Evolutionary conservation across 53 echinoderm and acorn worm species (phyloP).

Genomic region (Paracentrotus lividus): DNA sequence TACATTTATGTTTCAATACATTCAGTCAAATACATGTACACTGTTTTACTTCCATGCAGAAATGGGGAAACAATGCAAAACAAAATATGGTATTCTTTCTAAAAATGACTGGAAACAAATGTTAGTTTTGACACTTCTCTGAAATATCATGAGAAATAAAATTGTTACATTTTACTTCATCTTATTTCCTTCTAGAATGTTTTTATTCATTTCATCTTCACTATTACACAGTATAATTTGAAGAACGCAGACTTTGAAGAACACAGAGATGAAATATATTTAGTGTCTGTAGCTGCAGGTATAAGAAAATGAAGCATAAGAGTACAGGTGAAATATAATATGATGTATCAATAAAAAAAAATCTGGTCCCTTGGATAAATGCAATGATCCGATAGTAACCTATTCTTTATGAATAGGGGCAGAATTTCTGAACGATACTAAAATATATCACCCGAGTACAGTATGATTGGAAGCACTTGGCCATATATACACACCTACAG

Average conservation of each 20-base stretch:
- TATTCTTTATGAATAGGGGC: not conserved
- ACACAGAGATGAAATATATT: too few relatives aligned
- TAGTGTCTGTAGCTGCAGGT: too few relatives aligned
- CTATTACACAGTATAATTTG: too few relatives aligned
- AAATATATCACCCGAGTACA: not conserved
- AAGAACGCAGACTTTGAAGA: too few relatives aligned
- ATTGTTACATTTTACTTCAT: not conserved
- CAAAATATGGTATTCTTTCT: not conserved
- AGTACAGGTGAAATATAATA: too few relatives aligned
- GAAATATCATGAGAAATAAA: not conserved
- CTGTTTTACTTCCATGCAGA: not conserved
- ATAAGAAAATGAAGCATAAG: too few relatives aligned
- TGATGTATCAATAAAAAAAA: too few relatives aligned
- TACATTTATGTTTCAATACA: not conserved
- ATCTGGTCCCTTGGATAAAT: not conserved
- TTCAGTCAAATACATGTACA: not conserved
- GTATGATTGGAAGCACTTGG: too few relatives aligned
- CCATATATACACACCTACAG: too few relatives aligned
- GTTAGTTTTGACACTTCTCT: too few relatives aligned
- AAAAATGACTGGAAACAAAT: not conserved
- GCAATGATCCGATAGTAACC: not conserved
- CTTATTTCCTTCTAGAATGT: not conserved
- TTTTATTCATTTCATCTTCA: too few relatives aligned
- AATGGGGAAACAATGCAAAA: not conserved
- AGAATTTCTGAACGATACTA: not conserved